Evolutionary conservation across 1,140 invertebrate genomes (phyloP).

Genomic region (Episyrphus balteatus): DNA sequence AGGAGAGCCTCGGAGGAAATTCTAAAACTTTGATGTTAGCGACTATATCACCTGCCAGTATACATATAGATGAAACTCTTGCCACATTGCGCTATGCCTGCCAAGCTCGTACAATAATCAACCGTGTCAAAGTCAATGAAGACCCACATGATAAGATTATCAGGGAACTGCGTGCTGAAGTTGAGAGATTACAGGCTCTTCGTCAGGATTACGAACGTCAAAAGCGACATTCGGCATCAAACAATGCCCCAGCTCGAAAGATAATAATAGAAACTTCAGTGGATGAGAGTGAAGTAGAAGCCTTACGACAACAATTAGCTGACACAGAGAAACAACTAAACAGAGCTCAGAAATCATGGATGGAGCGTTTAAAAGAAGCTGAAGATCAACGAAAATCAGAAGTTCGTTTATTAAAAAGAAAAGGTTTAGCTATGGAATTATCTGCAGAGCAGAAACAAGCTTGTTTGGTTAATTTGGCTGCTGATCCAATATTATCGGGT

Average conservation of each 20-base stretch:
- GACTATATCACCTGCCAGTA: slow-evolving; percentile 64
- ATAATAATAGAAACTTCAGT: slow-evolving; percentile 34
- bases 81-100: slow-evolving; percentile 79
- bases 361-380: slow-evolving; percentile 46
- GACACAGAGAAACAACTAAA: slow-evolving; percentile 48
- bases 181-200: slow-evolving; percentile 48
- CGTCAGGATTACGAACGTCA: slow-evolving; percentile 45
- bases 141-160: slow-evolving; percentile 78
- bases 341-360: slow-evolving; percentile 45
- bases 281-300: slow-evolving; percentile 37
- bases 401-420: slow-evolving; percentile 41
- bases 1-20: slow-evolving; percentile 87
- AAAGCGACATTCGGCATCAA: slow-evolving; percentile 19
- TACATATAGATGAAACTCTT: slow-evolving; percentile 69
- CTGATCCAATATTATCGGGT: slow-evolving; percentile 59
- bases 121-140: slow-evolving; percentile 88
- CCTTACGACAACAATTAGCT: slow-evolving; percentile 43
- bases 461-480: slow-evolving; percentile 54
- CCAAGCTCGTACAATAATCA: slow-evolving; percentile 84
- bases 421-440: slow-evolving; percentile 43
- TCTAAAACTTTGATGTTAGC: slow-evolving; percentile 83
- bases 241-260: slow-evolving; percentile 25
- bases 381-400: slow-evolving; percentile 46
- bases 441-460: slow-evolving; percentile 37
- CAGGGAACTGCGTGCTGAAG: slow-evolving; percentile 68